Conservation (phyloP, 2,888 invertebrate species). For the Terebella lapidaria region DNA sequence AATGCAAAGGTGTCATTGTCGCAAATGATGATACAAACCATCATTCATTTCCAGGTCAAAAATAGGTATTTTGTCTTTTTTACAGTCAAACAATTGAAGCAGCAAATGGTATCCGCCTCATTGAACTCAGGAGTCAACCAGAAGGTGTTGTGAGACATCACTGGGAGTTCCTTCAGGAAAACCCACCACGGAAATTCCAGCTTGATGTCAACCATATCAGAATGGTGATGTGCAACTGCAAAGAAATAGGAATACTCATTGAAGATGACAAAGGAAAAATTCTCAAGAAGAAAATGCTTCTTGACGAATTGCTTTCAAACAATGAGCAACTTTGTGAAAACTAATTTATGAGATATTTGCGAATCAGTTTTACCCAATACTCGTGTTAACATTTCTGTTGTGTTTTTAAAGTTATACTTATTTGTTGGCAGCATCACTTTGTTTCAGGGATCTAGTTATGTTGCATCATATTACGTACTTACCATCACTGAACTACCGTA, state of each 20-base stretch:
- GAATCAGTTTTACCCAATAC: neutral
- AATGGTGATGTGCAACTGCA: constrained; percentile 30
- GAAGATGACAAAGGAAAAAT: constrained; percentile 46
- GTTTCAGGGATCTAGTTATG: too few species aligned
- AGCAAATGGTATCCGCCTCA: constrained; percentile 36
- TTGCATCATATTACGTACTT: too few species aligned
- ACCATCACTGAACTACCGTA: too few species aligned
- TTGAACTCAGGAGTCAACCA: constrained; percentile 44
- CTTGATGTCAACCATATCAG: constrained; percentile 32
- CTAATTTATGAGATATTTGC: neutral
- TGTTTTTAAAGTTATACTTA: too few species aligned
- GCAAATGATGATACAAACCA: too few species aligned
- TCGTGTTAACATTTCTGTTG: too few species aligned
- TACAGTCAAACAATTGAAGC: constrained; percentile 22
- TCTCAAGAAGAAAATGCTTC: constrained; percentile 38
- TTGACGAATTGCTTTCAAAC: constrained; percentile 24
- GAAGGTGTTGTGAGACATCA: constrained; percentile 48
- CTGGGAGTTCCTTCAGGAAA: constrained; percentile 46
- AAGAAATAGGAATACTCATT: constrained; percentile 33
- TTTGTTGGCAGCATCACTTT: too few species aligned
- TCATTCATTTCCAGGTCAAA: too few species aligned
- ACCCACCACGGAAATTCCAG: constrained; percentile 38
- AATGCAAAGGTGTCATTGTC: too few species aligned
- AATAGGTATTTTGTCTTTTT: neutral
- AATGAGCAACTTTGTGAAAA: neutral